Base-by-base conservation (phyloP, 2,797 vertebrate species). In the Orientallactaga sibirica region DNA sequence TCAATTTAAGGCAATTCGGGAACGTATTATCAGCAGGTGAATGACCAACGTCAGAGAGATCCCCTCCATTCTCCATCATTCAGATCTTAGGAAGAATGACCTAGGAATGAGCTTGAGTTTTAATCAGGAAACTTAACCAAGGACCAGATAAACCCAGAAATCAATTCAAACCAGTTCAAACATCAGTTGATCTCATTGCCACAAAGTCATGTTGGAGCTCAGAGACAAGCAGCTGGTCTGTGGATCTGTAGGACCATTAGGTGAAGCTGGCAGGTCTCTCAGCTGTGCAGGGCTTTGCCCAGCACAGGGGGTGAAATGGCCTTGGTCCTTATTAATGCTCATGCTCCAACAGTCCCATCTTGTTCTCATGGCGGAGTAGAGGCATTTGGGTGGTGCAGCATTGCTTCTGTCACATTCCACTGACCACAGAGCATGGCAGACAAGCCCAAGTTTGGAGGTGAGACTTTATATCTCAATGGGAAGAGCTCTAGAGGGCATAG, bases 311-410 rank as follows among this genome's bases (percentile, higher is more conserved):
- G 58, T 29, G 33, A 52, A 15, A 27, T 52, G 25, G 15, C 15
- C 29, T 25, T 43, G n/a, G 41, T 33, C 25, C 43, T 29, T 29
- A 29, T n/a, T 20, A 19, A 67, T 16, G 62, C 12, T 77, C 2
- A 2, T 70, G 37, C n/a, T 80, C 3, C 12, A 52, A 10, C 22
- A 33, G 20, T 3, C 8, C 22, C 41, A 16, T 10, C 43, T 92
- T 27, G 16, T 67, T 82, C 20, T 52, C 19, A 58, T 33, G 12
- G 27, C 9, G 8, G n/a, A 81, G 41, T 37, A 76, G 16, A 14
- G 43, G 29, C 27, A 20, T 33, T n/a, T 16, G 8, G 16, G 3
- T 10, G 24, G n/a, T 19, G 41, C 0, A 37, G 11, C 19, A 0
- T 66, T 70, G 9, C 48, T 61, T 79, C n/a, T 52, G 43, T 9